Evolutionary conservation across 1,140 invertebrate species (phyloP).

Genomic region (Amyelois transitella): DNA sequence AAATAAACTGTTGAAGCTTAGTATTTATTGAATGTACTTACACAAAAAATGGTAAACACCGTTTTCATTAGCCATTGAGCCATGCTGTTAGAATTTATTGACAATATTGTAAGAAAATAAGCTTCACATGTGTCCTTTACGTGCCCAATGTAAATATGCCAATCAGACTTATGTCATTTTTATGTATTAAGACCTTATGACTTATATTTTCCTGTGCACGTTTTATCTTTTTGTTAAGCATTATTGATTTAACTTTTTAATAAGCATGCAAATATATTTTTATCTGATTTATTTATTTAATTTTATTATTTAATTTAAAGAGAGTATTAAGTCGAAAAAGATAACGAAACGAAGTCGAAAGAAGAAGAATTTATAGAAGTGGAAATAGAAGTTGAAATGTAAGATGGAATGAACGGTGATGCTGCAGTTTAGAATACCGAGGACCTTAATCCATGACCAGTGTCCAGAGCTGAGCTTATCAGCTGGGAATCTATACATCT

Average conservation of each 20-base stretch:
- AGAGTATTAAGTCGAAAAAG: neutral
- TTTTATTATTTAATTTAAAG: neutral
- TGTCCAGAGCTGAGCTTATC: conserved; percentile 74
- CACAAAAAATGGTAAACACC: neutral
- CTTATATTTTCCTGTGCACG: no score
- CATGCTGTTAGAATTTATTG: neutral
- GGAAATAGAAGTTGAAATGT: conserved; percentile 28
- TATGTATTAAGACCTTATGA: no score
- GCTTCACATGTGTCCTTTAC: neutral
- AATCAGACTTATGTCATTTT: neutral
- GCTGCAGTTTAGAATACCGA: conserved; percentile 45
- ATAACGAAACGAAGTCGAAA: neutral
- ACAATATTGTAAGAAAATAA: neutral
- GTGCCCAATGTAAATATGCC: neutral
- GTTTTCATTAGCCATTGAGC: neutral
- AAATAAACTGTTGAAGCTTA: neutral
- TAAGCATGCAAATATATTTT: neutral
- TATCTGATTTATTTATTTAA: neutral
- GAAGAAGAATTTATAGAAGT: neutral
- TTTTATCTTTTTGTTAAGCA: no score
- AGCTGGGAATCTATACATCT: conserved; percentile 76
- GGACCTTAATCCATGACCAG: conserved; percentile 81
- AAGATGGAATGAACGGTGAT: conserved; percentile 62
- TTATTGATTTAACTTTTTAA: neutral
- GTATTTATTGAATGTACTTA: neutral